These are phyloP conservation scores for Pyrocephalus nanus DNA, from an alignment of 2,797 vertebrate species.

Conservation along the genomic window DNA sequence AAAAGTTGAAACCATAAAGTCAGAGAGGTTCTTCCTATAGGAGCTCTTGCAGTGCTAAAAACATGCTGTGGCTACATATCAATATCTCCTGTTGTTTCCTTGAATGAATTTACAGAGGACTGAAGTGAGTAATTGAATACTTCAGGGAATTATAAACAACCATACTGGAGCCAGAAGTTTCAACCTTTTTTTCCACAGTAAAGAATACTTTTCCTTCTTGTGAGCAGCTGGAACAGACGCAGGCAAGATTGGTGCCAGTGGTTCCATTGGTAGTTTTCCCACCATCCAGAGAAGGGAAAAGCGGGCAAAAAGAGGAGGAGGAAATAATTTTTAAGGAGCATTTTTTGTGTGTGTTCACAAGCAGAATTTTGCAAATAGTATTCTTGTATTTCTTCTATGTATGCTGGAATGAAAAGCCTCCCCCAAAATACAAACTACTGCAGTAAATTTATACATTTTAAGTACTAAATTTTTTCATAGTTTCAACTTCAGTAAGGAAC, in stretches of 20 bases:
- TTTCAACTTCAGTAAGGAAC: not conserved
- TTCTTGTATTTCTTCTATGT: not conserved
- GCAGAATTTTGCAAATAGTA: not conserved
- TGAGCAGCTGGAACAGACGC: not conserved
- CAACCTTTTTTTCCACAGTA: not conserved
- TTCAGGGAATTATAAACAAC: not conserved
- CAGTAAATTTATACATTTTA: not conserved
- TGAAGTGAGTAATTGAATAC: not conserved
- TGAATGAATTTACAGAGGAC: not conserved
- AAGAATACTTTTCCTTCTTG: not conserved
- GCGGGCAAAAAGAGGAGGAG: not conserved
- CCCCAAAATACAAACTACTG: not conserved
- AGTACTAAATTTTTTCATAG: not conserved
- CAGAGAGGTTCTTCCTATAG: not conserved
- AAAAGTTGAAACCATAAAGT: not conserved
- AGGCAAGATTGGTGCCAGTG: not conserved
- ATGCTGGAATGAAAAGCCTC: not conserved
- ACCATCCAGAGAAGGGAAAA: not conserved
- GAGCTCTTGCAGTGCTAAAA: constrained; percentile 1
- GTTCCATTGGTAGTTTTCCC: not conserved
- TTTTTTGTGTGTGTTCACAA: not conserved
- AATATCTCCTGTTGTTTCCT: constrained; percentile 25
- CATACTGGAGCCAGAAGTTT: not conserved
- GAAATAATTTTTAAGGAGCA: not conserved
- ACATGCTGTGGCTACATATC: not conserved